Evolutionary conservation across 2,113 vertebrate species (phyloP).

Genomic region (Phasianus colchicus): DNA sequence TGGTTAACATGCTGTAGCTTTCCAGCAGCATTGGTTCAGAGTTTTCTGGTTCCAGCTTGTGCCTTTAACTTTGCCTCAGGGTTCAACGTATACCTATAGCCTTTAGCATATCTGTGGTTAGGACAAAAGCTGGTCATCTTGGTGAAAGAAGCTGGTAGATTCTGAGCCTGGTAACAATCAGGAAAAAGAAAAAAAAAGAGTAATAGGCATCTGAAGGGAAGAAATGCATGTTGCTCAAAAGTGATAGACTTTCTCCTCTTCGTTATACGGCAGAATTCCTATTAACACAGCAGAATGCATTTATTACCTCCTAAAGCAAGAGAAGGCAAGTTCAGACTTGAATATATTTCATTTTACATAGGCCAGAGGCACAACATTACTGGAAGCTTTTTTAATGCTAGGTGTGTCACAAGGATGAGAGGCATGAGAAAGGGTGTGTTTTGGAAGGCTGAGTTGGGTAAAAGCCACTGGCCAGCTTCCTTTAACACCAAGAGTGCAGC

Average conservation of each 20-base stretch:
- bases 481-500: conserved; percentile 20
- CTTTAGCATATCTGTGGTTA: background rate
- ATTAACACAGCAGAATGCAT: background rate
- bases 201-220: background rate
- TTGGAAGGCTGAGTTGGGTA: background rate
- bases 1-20: background rate
- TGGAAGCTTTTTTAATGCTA: conserved; percentile 31
- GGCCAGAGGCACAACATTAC: conserved; percentile 43
- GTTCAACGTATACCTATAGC: background rate
- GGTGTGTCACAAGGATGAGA: conserved; percentile 37
- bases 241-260: conserved; percentile 18
- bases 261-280: background rate
- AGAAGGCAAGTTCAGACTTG: conserved; percentile 54
- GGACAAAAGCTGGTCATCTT: background rate
- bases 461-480: conserved; percentile 47
- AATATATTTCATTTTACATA: conserved; percentile 27
- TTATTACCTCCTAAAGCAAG: background rate
- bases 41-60: background rate
- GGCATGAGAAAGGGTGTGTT: conserved; percentile 49
- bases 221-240: background rate
- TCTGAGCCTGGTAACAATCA: background rate
- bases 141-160: background rate
- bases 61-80: background rate
- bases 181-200: background rate
- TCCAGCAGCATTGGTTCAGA: background rate